These are phyloP conservation scores for Dusona sp. DNA, from an alignment of 2,888 invertebrate genomes.

Conservation along the genomic window DNA sequence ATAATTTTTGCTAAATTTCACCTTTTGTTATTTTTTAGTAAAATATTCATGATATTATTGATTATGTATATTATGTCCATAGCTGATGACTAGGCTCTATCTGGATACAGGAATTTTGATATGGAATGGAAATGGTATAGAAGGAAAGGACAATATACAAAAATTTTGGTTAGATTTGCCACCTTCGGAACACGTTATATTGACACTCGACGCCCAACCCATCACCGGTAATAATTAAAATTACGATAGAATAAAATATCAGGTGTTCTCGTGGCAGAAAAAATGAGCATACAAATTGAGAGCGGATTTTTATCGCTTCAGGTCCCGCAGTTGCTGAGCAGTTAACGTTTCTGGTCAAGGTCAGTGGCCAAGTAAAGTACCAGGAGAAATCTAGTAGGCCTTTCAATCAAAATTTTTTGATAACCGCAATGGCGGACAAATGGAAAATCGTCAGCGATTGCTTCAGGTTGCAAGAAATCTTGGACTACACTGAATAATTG, in stretches of 20 bases:
- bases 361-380: slow-evolving; percentile 93
- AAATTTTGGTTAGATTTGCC: slow-evolving; percentile 95
- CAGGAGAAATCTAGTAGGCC: slow-evolving; percentile 87
- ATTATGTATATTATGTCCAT: slow-evolving; percentile 34
- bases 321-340: slow-evolving; percentile 92
- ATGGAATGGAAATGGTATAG: slow-evolving; percentile 96
- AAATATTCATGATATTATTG: background rate
- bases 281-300: background rate
- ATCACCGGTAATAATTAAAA: slow-evolving; percentile 86
- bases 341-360: slow-evolving; percentile 93
- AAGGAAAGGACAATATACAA: slow-evolving; percentile 92
- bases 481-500: slow-evolving; percentile 70
- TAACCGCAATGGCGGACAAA: slow-evolving; percentile 94
- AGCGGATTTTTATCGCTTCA: slow-evolving; percentile 77
- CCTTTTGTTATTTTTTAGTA: background rate
- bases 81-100: slow-evolving; percentile 93
- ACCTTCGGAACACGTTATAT: slow-evolving; percentile 90
- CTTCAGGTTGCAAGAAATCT: slow-evolving; percentile 90
- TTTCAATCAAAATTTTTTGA: slow-evolving; percentile 94
- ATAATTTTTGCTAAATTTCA: background rate
- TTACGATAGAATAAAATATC: background rate
- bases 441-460: slow-evolving; percentile 98
- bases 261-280: background rate
- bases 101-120: slow-evolving; percentile 93
- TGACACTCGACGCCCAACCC: slow-evolving; percentile 95